Base-by-base conservation (phyloP, 2,113 vertebrate species). In the Cettia cetti region DNA sequence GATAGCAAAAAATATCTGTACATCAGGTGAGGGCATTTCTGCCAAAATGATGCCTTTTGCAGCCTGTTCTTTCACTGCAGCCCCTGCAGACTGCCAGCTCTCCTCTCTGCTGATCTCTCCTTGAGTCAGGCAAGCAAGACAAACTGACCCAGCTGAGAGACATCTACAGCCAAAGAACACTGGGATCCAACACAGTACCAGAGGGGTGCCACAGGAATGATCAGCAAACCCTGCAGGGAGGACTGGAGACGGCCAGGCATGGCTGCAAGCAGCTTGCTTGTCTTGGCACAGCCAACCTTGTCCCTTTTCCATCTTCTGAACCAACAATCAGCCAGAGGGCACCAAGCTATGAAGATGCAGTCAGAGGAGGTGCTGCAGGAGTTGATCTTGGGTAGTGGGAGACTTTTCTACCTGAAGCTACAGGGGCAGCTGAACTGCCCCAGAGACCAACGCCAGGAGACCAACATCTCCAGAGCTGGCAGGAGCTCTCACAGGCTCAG, bases 331-430 rank as follows among this genome's bases (percentile, higher is more conserved):
- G 54, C 44, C 40, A 49, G 70, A 57, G 31, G 90, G 47, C 27
- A 83, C 52, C 39, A 68, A 69, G 57, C 37, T 30, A 3, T 39
- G 76, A 57, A 45, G 63, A 26, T 30, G 35, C 45, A 65, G 40
- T 39, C 45, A 44, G 27, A 76, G 54, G 45, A 71, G 49, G n/a
- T 9, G 60, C 57, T 66, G 82, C 89, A 78, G 45, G 74, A 63
- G 37, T 11, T 1, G 0, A 33, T 18, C 14, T 64, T 2, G 2
- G 37, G 15, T 1, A 31, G 24, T 0, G 5, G 11, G 44, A 53
- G 4, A 5, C 50, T 92, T 63, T 80, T 17, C 24, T 24, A 3
- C 28, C 24, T 2, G 3, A 45, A 64, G 53, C 59, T 63, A 3
- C 17, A 59, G 50, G 0, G 4, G 42, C 33, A 80, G 40, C 57